A percentile compares a stretch with the other conserved stretches of the same genome.
Evolutionary conservation across 2,888 invertebrate genomes (phyloP).

Genomic region (Microctonus brassicae): DNA sequence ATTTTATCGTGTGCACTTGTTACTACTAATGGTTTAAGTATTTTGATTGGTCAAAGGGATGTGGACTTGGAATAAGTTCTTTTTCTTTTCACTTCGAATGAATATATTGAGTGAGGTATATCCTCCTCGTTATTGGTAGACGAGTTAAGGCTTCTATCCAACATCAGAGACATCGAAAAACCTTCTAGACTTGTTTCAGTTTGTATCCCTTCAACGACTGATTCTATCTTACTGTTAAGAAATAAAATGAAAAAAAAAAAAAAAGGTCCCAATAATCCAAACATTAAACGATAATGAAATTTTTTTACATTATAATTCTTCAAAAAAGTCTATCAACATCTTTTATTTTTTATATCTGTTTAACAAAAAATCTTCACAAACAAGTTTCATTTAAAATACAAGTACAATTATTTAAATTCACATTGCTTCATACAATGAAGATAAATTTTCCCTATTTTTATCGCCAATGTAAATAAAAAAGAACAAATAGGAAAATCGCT

Average conservation of each 20-base stretch:
- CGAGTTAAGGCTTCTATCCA: neutral
- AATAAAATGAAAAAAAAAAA: neutral
- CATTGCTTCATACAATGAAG: neutral
- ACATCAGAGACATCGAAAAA: neutral
- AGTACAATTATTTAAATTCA: neutral
- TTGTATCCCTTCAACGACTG: conserved; percentile 1
- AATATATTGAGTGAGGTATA: conserved; percentile 30
- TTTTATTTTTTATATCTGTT: neutral
- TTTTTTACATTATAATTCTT: neutral
- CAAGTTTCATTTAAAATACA: neutral
- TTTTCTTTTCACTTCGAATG: neutral
- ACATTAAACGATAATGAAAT: conserved; percentile 3
- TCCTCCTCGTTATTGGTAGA: conserved; percentile 37
- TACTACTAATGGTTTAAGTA: neutral
- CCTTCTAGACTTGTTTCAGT: conserved; percentile 5
- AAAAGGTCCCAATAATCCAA: neutral
- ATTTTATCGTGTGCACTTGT: neutral
- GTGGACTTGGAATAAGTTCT: neutral
- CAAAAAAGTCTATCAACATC: too few species aligned
- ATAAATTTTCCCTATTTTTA: neutral
- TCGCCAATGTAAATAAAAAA: neutral
- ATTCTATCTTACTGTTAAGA: conserved; percentile 1
- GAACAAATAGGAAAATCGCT: neutral
- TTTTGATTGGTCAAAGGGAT: conserved; percentile 7
- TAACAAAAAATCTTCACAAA: neutral